Base-by-base conservation (phyloP, 2,888 invertebrate species). In the Noctua comes region DNA sequence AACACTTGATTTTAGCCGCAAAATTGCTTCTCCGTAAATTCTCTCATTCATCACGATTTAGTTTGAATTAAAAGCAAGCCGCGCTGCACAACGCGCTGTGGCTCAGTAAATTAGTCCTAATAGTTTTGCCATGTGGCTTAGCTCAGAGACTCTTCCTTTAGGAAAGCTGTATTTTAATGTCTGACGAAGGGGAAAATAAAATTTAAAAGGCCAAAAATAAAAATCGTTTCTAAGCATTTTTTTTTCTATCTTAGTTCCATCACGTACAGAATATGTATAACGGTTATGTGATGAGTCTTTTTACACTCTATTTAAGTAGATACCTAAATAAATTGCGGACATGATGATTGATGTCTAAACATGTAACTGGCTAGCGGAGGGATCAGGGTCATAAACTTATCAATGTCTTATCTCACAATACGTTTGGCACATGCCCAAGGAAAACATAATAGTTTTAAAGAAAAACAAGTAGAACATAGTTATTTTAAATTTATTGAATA, bases 381-480 rank as follows among this genome's bases (percentile, higher is more conserved):
- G 76, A 74, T 82, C 43, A 46, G 76, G 76, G 75, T 85, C 79
- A 76, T 85, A 81, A 78, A 77, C 66, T 79, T 54, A 24, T n/a
- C 40, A 43, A 57, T 76, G 36, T 68, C 11, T 66, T 43, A 77
- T n/a, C 72, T 68, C 43, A 74, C 27, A 51, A 69, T 27, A 36
- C 11, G 40, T 73, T 87, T 87, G 84, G 77, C 78, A 78, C 51
- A 68, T 40, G 40, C 6, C 68, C 79, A 81, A 76, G 16, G 21
- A 46, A 57, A 40, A 40, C 36, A 46, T 43, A 24, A 36, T 3
- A 48, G 16, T 46, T 51, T 31, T 36, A 43, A 10, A 31, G 31
- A 79, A 70, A 57, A 0, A n/a, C 40, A 66, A 79, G 5, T 31
- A 11, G 7, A 16, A 51, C 3, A 21, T 31, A 16, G 18, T 54